phyloP scores from a whole-genome alignment of 2,113 vertebrate species.

The Xyrauchen texanus region DNA sequence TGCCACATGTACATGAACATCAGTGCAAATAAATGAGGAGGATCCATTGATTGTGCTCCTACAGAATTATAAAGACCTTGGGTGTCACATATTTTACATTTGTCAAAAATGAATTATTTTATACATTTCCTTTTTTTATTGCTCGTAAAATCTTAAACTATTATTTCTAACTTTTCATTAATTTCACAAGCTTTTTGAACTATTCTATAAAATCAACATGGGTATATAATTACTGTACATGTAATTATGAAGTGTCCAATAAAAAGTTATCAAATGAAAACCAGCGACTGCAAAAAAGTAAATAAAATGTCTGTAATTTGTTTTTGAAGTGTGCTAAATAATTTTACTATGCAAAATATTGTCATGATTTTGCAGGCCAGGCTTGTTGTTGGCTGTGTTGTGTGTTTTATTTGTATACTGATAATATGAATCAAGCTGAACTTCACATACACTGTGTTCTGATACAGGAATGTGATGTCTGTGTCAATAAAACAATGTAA shows the following conservation, averaged over 20 bases:
- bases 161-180: neutral
- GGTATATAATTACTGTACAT: neutral
- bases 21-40: neutral
- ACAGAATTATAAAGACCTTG: neutral
- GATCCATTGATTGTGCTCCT: conserved; percentile 14
- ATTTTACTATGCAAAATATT: conserved; percentile 36
- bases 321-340: conserved; percentile 6
- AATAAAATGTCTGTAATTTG: neutral
- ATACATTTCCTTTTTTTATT: neutral
- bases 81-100: neutral
- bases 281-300: neutral
- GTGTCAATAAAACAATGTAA: neutral
- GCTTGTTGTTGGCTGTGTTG: neutral
- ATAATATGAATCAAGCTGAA: neutral
- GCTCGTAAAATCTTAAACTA: neutral
- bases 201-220: neutral
- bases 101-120: neutral
- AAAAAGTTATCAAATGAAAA: conserved; percentile 8
- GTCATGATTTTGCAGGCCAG: neutral
- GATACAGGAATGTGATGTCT: conserved; percentile 1
- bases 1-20: neutral
- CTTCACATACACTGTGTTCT: neutral
- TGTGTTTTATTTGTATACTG: neutral
- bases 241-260: neutral
- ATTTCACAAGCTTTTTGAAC: neutral